Percentiles rank a stretch among this genome's conserved stretches.
Conservation (phyloP, 2,113 vertebrate species). For the Cebidichthys violaceus region DNA sequence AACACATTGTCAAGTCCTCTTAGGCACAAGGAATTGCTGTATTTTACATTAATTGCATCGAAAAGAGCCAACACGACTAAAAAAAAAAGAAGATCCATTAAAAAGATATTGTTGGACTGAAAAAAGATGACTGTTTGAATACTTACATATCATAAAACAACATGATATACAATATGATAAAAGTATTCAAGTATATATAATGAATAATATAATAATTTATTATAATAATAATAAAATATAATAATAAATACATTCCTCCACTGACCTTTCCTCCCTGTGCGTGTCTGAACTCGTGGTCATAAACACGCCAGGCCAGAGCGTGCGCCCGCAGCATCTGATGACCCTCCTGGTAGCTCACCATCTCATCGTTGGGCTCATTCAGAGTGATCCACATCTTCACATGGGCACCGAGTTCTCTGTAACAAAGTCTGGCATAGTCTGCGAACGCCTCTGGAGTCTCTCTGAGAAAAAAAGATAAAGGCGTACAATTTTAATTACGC, state of each 20-base stretch:
- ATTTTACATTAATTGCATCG: neutral
- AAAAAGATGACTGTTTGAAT: neutral
- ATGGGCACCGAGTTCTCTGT: conserved; percentile 86
- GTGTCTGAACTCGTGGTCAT: conserved; percentile 88
- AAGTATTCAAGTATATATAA: neutral
- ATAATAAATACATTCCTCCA: neutral
- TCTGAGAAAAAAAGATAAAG: conserved; percentile 29
- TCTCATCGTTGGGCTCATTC: conserved; percentile 89
- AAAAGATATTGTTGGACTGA: neutral
- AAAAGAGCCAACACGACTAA: neutral
- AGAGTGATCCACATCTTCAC: conserved; percentile 96
- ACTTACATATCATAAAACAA: neutral
- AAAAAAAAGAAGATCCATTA: neutral
- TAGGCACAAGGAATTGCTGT: neutral
- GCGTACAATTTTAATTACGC: too few species aligned
- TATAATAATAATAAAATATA: too few species aligned
- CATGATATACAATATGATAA: neutral
- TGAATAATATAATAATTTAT: too few species aligned
- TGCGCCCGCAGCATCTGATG: conserved; percentile 94
- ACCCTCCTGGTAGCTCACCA: conserved; percentile 87
- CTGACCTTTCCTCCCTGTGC: conserved; percentile 87
- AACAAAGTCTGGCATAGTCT: conserved; percentile 92
- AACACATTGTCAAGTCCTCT: neutral
- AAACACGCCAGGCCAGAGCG: conserved; percentile 90
- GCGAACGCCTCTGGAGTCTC: conserved; percentile 87